Evolutionary conservation across 1,140 invertebrate genomes (phyloP).

Genomic region (Ganaspis sp.): DNA sequence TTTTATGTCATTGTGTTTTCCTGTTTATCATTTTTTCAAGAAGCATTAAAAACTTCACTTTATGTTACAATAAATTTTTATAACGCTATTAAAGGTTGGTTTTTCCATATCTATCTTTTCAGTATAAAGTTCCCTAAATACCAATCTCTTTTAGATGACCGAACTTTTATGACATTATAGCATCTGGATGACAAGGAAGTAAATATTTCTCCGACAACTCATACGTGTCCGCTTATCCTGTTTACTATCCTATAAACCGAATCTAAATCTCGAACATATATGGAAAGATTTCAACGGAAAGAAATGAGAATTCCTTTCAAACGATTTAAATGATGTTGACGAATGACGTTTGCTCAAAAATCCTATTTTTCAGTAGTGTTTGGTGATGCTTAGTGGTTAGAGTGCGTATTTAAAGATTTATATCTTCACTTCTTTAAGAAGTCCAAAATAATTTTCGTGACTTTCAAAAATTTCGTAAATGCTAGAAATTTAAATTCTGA

Average conservation of each 20-base stretch:
- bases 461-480: too few relatives aligned
- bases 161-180: slow-evolving; percentile 9
- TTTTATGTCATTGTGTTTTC: not conserved
- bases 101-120: not conserved
- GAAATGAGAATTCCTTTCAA: not conserved
- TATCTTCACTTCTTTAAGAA: too few relatives aligned
- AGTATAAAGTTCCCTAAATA: slow-evolving; percentile 1
- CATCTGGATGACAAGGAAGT: slow-evolving; percentile 12
- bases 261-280: not conserved
- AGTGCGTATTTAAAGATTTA: too few relatives aligned
- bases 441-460: too few relatives aligned
- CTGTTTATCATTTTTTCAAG: not conserved
- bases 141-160: slow-evolving; percentile 13
- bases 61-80: slow-evolving; percentile 2
- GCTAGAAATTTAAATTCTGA: too few relatives aligned
- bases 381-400: too few relatives aligned
- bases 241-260: slow-evolving; percentile 3
- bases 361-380: not conserved
- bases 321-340: not conserved
- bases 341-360: not conserved
- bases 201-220: not conserved
- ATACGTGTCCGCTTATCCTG: slow-evolving; percentile 9
- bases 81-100: not conserved
- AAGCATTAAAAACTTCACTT: not conserved
- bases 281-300: not conserved